A percentile compares a stretch with the other conserved stretches of the same genome.
Evolutionary conservation across 1,140 invertebrate genomes (phyloP).

Genomic region (Harpegnathos saltator): DNA sequence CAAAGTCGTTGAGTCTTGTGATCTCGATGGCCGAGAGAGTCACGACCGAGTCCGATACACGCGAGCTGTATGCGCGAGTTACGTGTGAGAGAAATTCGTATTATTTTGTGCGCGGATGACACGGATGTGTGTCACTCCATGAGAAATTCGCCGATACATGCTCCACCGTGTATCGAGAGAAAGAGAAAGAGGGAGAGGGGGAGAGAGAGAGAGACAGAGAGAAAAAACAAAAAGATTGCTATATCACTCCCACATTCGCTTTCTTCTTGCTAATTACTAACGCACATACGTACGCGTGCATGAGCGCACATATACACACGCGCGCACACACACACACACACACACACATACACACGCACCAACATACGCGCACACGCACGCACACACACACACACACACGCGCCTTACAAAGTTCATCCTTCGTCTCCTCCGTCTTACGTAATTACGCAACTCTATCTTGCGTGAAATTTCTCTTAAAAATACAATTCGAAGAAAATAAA

Average conservation of each 20-base stretch:
- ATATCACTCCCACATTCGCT: conserved; percentile 65
- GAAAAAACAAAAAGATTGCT: conserved; percentile 68
- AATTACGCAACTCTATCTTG: conserved; percentile 53
- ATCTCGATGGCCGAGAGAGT: conserved; percentile 7
- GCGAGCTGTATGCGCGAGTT: no score
- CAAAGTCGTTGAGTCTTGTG: conserved; percentile 16
- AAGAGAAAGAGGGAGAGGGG: conserved; percentile 7
- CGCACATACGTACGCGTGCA: conserved; percentile 13
- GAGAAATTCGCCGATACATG: conserved; percentile 57
- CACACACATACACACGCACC: conserved; percentile 27
- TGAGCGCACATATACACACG: not conserved
- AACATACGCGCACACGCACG: no score
- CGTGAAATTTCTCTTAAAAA: conserved; percentile 75
- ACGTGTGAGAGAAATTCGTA: conserved; percentile 36
- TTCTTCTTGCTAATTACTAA: conserved; percentile 52
- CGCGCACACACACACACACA: no score
- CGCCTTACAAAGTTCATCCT: conserved; percentile 52
- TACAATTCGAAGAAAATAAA: conserved; percentile 79
- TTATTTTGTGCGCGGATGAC: conserved; percentile 66
- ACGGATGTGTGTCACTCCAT: conserved; percentile 60
- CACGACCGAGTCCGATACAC: no score
- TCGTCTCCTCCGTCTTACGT: conserved; percentile 25
- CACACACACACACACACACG: conserved; percentile 14
- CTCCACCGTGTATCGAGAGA: conserved; percentile 23
- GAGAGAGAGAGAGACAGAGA: conserved; percentile 23